phyloP scores from a whole-genome alignment of 2,888 invertebrate species.

The Nymphalis c-album region DNA sequence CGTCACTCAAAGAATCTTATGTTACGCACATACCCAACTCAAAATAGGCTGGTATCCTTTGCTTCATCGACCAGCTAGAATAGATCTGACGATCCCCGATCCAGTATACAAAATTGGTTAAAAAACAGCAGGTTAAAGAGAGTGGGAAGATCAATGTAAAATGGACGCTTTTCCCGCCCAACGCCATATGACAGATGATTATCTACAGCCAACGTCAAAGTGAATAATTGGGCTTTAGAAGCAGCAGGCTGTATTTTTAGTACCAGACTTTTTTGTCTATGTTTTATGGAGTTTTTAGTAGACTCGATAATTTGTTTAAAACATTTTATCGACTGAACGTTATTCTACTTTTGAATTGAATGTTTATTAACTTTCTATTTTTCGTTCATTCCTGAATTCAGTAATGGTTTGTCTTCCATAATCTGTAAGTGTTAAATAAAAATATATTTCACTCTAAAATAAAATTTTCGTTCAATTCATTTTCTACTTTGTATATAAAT shows the following conservation, averaged over 20 bases:
- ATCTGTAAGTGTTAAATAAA: constrained; percentile 5
- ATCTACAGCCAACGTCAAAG: constrained; percentile 77
- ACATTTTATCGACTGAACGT: no score
- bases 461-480: constrained; percentile 12
- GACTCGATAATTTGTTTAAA: not conserved
- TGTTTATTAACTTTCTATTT: not conserved
- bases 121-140: constrained; percentile 45
- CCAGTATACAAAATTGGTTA: constrained; percentile 26
- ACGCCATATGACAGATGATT: constrained; percentile 78
- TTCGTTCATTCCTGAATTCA: not conserved
- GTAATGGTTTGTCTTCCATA: not conserved
- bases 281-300: constrained; percentile 27
- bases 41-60: constrained; percentile 42
- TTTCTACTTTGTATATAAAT: constrained; percentile 8
- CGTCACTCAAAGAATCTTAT: constrained; percentile 68
- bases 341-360: no score
- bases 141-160: constrained; percentile 51
- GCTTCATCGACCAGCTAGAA: constrained; percentile 31
- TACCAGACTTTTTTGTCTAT: constrained; percentile 35
- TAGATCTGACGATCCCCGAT: constrained; percentile 36
- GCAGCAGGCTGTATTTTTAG: constrained; percentile 46
- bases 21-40: constrained; percentile 63
- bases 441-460: constrained; percentile 12
- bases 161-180: constrained; percentile 59
- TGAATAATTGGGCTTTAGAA: constrained; percentile 78